Conservation (phyloP, 37 sponge, comb jelly and placozoan species). For the Aplysina aerophoba region DNA sequence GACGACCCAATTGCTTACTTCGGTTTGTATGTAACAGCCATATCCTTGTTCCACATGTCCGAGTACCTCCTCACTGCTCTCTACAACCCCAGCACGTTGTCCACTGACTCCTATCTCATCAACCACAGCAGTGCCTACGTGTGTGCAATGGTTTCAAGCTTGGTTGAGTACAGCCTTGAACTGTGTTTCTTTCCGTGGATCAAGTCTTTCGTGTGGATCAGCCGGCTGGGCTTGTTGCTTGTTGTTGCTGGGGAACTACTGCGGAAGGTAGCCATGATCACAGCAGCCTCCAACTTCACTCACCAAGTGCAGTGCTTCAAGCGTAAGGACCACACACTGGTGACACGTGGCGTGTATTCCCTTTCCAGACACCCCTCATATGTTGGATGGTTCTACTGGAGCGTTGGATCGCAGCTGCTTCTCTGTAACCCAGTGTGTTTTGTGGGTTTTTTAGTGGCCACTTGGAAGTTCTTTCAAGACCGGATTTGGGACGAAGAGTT, state of each 20-base stretch:
- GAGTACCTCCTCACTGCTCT: constrained; percentile 89
- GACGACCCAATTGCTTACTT: constrained; percentile 20
- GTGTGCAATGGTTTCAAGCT: constrained; percentile 76
- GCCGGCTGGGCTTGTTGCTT: constrained; percentile 61
- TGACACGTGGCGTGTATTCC: constrained; percentile 84
- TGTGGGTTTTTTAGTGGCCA: constrained; percentile 69
- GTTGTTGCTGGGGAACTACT: constrained; percentile 75
- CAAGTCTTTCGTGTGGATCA: constrained; percentile 50
- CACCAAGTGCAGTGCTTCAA: constrained; percentile 75
- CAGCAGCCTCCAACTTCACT: constrained; percentile 89
- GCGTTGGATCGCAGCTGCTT: constrained; percentile 91
- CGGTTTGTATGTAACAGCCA: constrained; percentile 74
- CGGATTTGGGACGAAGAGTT: constrained; percentile 88
- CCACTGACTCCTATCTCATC: constrained; percentile 85
- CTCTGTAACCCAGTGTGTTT: constrained; percentile 91
- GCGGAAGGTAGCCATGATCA: constrained; percentile 91
- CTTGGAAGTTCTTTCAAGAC: constrained; percentile 92
- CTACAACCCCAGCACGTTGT: constrained; percentile 76
- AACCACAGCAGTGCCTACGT: constrained; percentile 92
- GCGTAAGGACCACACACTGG: constrained; percentile 68
- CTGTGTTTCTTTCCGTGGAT: constrained; percentile 59
- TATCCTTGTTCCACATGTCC: constrained; percentile 92
- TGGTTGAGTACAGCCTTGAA: constrained; percentile 86
- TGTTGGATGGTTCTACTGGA: constrained; percentile 98
- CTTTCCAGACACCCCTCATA: constrained; percentile 93